phyloP scores from a whole-genome alignment of 2,888 invertebrate genomes.

The Gari tellinella region DNA sequence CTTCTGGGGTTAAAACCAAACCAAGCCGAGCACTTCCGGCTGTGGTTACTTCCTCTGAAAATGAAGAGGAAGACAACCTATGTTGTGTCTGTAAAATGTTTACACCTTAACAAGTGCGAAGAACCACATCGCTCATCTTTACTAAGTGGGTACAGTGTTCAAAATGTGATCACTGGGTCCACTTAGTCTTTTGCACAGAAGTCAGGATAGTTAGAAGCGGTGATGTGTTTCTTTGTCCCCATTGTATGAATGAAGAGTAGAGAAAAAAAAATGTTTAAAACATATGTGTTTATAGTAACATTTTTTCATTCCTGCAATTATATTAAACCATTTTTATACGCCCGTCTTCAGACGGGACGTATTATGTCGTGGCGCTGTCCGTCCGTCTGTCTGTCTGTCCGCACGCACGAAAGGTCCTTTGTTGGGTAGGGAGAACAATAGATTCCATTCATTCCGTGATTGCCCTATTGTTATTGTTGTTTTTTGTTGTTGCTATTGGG shows the following conservation, averaged over 20 bases:
- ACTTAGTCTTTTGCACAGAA: constrained; percentile 9
- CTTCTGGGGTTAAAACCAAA: background rate
- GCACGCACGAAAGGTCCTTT: too few species aligned
- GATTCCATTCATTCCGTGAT: too few species aligned
- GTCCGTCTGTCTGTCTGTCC: too few species aligned
- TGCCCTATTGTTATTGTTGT: too few species aligned
- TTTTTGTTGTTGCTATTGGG: too few species aligned
- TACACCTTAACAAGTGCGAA: background rate
- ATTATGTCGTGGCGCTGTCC: too few species aligned
- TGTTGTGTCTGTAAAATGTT: background rate
- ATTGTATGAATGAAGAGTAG: background rate
- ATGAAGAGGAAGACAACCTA: background rate
- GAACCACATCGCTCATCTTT: background rate
- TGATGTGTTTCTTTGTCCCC: background rate
- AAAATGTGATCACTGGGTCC: background rate
- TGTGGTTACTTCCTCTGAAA: background rate
- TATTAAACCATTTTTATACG: too few species aligned
- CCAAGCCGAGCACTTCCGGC: background rate
- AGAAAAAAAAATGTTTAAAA: too few species aligned
- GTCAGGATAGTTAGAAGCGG: constrained; percentile 1
- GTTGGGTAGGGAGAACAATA: too few species aligned
- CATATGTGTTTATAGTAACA: too few species aligned
- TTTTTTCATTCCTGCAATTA: too few species aligned
- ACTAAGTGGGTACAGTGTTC: background rate
- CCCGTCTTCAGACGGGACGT: too few species aligned